Base-by-base conservation (phyloP, 2,888 invertebrate species). In the Plebejus anna region DNA sequence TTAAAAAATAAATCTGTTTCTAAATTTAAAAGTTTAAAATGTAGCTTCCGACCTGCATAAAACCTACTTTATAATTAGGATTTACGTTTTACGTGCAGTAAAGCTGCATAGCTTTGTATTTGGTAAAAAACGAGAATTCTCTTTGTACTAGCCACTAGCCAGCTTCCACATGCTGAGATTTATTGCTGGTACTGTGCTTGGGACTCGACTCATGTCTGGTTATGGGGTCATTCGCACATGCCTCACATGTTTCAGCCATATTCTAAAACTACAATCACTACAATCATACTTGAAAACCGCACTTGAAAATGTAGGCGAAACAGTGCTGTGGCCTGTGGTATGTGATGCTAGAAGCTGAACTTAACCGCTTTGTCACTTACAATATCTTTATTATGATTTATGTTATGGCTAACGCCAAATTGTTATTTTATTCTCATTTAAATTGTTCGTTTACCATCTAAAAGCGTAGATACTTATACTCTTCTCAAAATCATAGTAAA, bases 181-280 rank as follows among this genome's bases (percentile, higher is more conserved):
- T 73, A 73, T 73, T 51, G 55, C 51, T 32, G 16, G 55, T 22
- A 22, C 51, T 51, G 51, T 13, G 36, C 42, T 42, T 47, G 51
- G 22, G 73, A 51, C 51, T 51, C 55, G 32, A 28, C 16, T 28
- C 72, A 32, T 42, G 42, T 42, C 71, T 28, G 47, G 47, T 77
- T 59, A 77, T 75, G 76, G 76, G 78, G 75, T 78, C 78, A 76
- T 75, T 78, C 78, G 75, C 75, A 75, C 28, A 42, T 47, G 36
- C 47, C 47, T 51, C 66, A 13, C 66, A 13, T 66, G 66, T 32
- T 66, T 16, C 32, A 61, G 3, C 9, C 22, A 61, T 61, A 61
- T 61, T 66, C 32, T 36, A 16, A 32, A 3, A 47, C 47, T 9
- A 6, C 6, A 38, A 38, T 38, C 22, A 22, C n/a, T 22, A 11